Evolutionary conservation across 2,113 vertebrate species (phyloP).

Genomic region (Apistogramma diplotaenia): DNA sequence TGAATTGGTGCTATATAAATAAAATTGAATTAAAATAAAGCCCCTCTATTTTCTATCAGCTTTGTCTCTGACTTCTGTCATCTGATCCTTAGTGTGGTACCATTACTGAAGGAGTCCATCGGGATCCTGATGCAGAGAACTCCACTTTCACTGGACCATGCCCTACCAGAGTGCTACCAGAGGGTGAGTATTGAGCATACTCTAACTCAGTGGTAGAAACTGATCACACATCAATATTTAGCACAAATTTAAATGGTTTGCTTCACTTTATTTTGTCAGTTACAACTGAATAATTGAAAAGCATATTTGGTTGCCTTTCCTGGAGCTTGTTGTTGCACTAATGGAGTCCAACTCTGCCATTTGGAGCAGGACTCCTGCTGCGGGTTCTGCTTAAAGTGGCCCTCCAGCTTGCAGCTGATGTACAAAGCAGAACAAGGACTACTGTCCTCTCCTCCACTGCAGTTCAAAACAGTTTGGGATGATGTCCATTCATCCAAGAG

Average conservation of each 20-base stretch:
- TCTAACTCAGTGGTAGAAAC: not conserved
- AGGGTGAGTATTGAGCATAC: slow-evolving; percentile 79
- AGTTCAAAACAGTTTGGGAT: too few species aligned
- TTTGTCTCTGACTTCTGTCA: not conserved
- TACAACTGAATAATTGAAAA: not conserved
- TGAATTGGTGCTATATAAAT: not conserved
- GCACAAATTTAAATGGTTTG: not conserved
- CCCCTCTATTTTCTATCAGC: not conserved
- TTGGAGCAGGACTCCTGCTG: too few species aligned
- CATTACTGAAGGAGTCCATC: slow-evolving; percentile 90
- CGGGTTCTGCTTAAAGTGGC: too few species aligned
- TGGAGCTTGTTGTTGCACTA: too few species aligned
- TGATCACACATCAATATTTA: not conserved
- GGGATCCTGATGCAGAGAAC: slow-evolving; percentile 98
- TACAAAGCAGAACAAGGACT: too few species aligned
- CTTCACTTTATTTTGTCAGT: not conserved
- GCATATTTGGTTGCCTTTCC: too few species aligned
- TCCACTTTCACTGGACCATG: slow-evolving; percentile 85
- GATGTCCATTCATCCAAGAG: too few species aligned
- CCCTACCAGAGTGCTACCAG: slow-evolving; percentile 93
- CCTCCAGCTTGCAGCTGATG: too few species aligned
- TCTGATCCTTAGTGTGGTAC: slow-evolving; percentile 85
- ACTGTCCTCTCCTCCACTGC: too few species aligned
- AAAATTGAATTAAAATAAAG: not conserved
- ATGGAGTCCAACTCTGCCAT: too few species aligned